These are phyloP conservation scores for Pteropus alecto DNA, from an alignment of 2,113 vertebrate genomes.

Conservation along the genomic window DNA sequence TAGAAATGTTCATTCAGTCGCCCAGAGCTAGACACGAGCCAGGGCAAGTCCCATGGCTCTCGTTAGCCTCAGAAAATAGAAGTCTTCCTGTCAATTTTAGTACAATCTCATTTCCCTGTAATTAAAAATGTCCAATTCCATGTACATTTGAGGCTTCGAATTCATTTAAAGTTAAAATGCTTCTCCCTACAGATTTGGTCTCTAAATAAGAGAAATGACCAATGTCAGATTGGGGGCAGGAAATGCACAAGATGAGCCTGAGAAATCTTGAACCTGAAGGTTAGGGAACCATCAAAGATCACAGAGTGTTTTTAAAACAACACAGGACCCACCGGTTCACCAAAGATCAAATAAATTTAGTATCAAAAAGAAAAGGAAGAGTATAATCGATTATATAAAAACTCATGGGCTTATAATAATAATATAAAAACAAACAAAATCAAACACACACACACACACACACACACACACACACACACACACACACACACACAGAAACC, in stretches of 20 bases:
- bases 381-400: background rate
- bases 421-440: background rate
- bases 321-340: background rate
- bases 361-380: background rate
- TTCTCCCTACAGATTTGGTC: background rate
- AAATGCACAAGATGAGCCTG: background rate
- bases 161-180: background rate
- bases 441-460: no score
- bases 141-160: background rate
- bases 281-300: background rate
- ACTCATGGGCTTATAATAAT: background rate
- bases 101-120: background rate
- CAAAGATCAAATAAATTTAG: background rate
- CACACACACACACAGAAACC: background rate
- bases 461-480: no score
- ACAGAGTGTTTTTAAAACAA: background rate
- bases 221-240: background rate
- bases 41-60: background rate
- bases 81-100: background rate
- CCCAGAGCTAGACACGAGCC: background rate
- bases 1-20: background rate
- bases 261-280: background rate
- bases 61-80: background rate
- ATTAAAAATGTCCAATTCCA: constrained; percentile 33
- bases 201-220: background rate